Conservation (phyloP, 2,888 invertebrate species). For the Rhingia rostrata region DNA sequence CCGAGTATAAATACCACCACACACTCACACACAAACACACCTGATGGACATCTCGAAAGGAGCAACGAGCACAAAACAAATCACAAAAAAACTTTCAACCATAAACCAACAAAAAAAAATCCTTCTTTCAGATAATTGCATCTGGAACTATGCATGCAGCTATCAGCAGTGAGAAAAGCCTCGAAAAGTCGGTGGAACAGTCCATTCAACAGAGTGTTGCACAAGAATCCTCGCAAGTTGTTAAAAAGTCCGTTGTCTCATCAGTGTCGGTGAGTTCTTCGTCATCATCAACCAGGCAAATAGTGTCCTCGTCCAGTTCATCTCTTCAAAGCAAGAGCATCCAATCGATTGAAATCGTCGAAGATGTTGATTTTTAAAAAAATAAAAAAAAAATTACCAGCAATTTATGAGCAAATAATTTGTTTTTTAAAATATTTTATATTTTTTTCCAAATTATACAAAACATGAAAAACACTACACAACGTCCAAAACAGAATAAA, state of each 20-base stretch:
- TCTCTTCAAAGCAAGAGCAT: constrained; percentile 63
- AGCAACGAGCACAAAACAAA: constrained; percentile 20
- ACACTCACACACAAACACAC: background rate
- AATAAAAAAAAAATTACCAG: constrained; percentile 7
- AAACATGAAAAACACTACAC: constrained; percentile 13
- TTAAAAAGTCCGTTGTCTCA: constrained; percentile 60
- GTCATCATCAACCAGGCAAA: constrained; percentile 60
- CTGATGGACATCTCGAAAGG: constrained; percentile 20
- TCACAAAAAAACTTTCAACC: constrained; percentile 21
- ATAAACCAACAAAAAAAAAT: constrained; percentile 41
- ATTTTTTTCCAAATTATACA: background rate
- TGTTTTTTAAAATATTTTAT: background rate
- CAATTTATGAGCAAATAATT: constrained; percentile 11
- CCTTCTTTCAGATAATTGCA: constrained; percentile 68
- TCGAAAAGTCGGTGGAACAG: constrained; percentile 58
- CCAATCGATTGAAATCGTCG: constrained; percentile 54
- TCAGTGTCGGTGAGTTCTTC: constrained; percentile 70
- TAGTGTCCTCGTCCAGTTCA: constrained; percentile 63
- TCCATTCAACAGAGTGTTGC: constrained; percentile 60
- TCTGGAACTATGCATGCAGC: constrained; percentile 62
- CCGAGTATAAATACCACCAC: constrained; percentile 7
- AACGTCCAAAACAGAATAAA: background rate
- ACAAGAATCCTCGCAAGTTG: constrained; percentile 53
- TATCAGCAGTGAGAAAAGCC: constrained; percentile 48
- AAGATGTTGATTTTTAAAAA: constrained; percentile 60